Base-by-base conservation (phyloP, 2,113 vertebrate species). In the Crypturellus undulatus region DNA sequence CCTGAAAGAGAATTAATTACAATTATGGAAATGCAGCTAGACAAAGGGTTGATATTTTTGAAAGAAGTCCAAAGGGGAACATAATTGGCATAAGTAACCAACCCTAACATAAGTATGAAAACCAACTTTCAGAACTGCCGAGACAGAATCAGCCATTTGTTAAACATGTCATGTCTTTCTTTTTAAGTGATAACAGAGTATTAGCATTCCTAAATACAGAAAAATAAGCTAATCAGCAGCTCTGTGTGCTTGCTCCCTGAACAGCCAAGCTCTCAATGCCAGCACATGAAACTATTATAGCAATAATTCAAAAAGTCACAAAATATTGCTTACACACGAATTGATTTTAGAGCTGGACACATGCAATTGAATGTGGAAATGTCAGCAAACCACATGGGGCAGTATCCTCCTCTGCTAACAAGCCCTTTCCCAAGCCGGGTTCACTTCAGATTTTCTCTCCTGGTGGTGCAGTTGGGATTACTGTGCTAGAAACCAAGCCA, bases 11-110 rank as follows among this genome's bases (percentile, higher is more conserved):
- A 96, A 80, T 94, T 93, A 87, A 96, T 91, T 92, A 52, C 43
- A 89, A 72, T 93, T 95, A 89, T 79, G 78, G 78, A 95, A 96
- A 96, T 40, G 5, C 10, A 89, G 59, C 84, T 63, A 78, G 94
- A 97, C 87, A 90, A 87, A 75, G 92, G 54, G 36, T 40, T 79
- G 69, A 52, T 77, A 87, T 84, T 83, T 93, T 68, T 95, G 77
- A 63, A 42, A 92, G 45, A 68, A 64, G 42, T 93, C 91, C 77
- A 72, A 72, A 87, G 34, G 49, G 65, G 64, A 91, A 93, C 79
- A 56, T 84, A 76, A 95, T 63, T 73, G 45, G 81, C 62, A 7
- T 47, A 90, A 95, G 77, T 47, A 87, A 71, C 71, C 82, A 64
- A 40, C 83, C 84, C 70, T 83, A 77, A 56, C 4, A 10, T 51